A percentile compares a stretch with the other conserved stretches of the same genome.
These are phyloP conservation scores for Drosophila saltans DNA, from an alignment of 1,140 invertebrate genomes.

Conservation along the genomic window DNA sequence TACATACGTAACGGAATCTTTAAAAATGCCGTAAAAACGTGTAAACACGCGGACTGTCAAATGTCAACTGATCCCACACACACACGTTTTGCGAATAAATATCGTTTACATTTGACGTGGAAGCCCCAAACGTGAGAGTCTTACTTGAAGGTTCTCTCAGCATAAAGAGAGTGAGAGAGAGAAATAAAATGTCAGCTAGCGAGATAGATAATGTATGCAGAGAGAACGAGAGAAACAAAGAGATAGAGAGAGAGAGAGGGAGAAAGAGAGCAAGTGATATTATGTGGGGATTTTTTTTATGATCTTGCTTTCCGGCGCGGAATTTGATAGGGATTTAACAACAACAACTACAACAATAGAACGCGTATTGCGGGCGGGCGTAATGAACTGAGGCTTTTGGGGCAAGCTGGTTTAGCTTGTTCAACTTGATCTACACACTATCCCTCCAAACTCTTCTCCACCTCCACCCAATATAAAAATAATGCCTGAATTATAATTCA, in stretches of 20 bases:
- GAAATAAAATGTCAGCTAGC: neutral
- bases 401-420: conserved; percentile 39
- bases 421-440: conserved; percentile 21
- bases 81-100: conserved; percentile 66
- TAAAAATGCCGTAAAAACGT: conserved; percentile 54
- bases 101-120: conserved; percentile 68
- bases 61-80: conserved; percentile 77
- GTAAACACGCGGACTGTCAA: conserved; percentile 77
- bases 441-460: neutral
- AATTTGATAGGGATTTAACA: conserved; percentile 55
- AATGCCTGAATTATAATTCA: conserved; percentile 54
- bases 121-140: conserved; percentile 30
- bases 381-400: conserved; percentile 28
- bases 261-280: neutral
- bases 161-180: neutral
- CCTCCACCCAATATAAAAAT: neutral
- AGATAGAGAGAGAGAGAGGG: conserved; percentile 8
- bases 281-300: conserved; percentile 40
- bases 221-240: conserved; percentile 4
- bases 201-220: neutral
- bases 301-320: conserved; percentile 43
- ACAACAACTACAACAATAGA: conserved; percentile 28
- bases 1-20: conserved; percentile 17
- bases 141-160: conserved; percentile 6
- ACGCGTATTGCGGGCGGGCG: conserved; percentile 30